Evolutionary conservation across 2,113 vertebrate genomes (phyloP).

Genomic region (Spilogale gracilis): DNA sequence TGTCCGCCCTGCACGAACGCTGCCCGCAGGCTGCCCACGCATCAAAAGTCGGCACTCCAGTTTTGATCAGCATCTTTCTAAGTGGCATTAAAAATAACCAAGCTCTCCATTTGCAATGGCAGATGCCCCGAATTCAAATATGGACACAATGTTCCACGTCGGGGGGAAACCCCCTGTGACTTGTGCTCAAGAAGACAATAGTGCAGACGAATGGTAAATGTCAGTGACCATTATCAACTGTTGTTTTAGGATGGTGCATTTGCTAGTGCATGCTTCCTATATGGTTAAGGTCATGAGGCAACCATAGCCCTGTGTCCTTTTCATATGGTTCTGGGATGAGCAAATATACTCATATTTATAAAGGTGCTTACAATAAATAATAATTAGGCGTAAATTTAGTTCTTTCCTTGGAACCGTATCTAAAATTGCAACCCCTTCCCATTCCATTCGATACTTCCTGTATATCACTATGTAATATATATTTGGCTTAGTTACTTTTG

Average conservation of each 20-base stretch:
- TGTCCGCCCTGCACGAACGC: fast-evolving
- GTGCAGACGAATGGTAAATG: background rate
- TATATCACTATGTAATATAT: too few relatives aligned
- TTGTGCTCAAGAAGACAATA: background rate
- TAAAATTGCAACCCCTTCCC: fast-evolving
- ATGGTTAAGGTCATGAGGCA: background rate
- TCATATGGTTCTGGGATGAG: background rate
- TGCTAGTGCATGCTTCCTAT: too few relatives aligned
- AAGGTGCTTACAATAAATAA: background rate
- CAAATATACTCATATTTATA: too few relatives aligned
- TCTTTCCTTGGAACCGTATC: background rate
- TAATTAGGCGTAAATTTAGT: fast-evolving
- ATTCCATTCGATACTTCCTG: fast-evolving
- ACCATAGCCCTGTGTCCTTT: background rate
- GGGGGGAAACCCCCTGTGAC: background rate
- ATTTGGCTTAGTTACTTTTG: background rate
- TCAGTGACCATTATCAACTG: fast-evolving
- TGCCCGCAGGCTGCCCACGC: fast-evolving
- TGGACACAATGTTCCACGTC: background rate
- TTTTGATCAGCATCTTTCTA: too few relatives aligned
- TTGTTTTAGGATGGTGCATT: background rate
- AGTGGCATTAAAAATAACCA: background rate
- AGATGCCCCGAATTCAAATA: background rate
- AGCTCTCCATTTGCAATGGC: too few relatives aligned
- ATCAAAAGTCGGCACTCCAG: background rate